phyloP scores from a whole-genome alignment of 1,140 invertebrate genomes.

The Neodiprion pinetum region DNA sequence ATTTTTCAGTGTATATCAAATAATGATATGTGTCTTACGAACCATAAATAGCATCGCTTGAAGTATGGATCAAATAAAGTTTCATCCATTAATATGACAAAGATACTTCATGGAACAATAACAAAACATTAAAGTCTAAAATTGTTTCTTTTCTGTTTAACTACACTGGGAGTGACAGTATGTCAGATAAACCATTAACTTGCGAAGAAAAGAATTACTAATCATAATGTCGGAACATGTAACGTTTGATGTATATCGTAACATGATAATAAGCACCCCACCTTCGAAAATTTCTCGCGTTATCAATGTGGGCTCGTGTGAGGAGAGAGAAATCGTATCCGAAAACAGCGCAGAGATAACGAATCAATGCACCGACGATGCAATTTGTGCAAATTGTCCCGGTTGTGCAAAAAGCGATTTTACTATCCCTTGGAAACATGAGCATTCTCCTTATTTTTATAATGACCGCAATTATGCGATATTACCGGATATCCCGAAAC shows the following conservation, averaged over 20 bases:
- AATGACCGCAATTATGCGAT: slow-evolving; percentile 10
- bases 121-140: not conserved
- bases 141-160: not conserved
- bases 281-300: not conserved
- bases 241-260: not conserved
- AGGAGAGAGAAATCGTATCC: not conserved
- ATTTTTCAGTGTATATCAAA: too few relatives aligned
- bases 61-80: not conserved
- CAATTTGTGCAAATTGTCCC: not conserved
- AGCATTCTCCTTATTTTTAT: slow-evolving; percentile 9
- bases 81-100: too few relatives aligned
- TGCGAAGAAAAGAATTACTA: not conserved
- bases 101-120: too few relatives aligned
- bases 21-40: not conserved
- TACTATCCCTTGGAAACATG: not conserved
- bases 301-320: not conserved
- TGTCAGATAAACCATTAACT: not conserved
- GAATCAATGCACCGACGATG: not conserved
- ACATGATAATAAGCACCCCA: not conserved
- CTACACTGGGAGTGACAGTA: not conserved
- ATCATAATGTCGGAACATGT: not conserved
- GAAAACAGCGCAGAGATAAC: not conserved
- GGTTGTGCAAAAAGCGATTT: not conserved
- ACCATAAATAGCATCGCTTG: not conserved
- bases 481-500: slow-evolving; percentile 14